phyloP scores from a whole-genome alignment of 2,888 invertebrate species.

The Synanthedon andrenaeformis region DNA sequence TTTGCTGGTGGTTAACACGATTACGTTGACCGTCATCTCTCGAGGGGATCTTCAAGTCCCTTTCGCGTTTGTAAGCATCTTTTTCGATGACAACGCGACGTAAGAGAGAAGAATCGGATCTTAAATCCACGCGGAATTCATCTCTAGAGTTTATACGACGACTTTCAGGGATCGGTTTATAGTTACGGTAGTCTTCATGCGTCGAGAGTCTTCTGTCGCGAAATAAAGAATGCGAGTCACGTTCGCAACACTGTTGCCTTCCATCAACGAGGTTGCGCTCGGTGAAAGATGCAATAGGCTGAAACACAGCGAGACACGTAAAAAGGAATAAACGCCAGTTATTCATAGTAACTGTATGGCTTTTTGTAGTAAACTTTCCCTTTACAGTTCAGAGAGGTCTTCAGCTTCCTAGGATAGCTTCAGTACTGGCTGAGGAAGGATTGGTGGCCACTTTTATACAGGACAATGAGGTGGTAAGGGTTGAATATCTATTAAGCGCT shows the following conservation, averaged over 20 bases:
- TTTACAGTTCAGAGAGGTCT: constrained; percentile 29
- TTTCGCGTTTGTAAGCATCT: constrained; percentile 2
- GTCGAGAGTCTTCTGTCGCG: constrained; percentile 20
- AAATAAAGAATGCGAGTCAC: constrained; percentile 9
- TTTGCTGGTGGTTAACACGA: background rate
- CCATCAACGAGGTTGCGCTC: constrained; percentile 52
- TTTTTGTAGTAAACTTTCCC: constrained; percentile 20
- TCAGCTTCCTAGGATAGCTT: constrained; percentile 26
- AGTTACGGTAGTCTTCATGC: constrained; percentile 16
- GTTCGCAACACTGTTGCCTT: constrained; percentile 40
- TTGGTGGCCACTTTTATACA: constrained; percentile 39
- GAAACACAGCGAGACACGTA: constrained; percentile 49
- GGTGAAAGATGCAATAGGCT: constrained; percentile 41
- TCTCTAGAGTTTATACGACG: constrained; percentile 11
- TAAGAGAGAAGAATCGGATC: background rate
- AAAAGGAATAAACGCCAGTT: constrained; percentile 59
- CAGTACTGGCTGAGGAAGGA: constrained; percentile 36
- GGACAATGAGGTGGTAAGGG: constrained; percentile 19
- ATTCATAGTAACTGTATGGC: constrained; percentile 61
- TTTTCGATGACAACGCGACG: background rate
- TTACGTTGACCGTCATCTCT: background rate
- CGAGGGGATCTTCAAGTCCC: background rate
- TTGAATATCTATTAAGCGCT: constrained; percentile 54
- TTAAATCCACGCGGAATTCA: constrained; percentile 13
- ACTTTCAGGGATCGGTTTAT: constrained; percentile 13